Evolutionary conservation across 2,888 invertebrate species (phyloP).

Genomic region (Leucania comma): DNA sequence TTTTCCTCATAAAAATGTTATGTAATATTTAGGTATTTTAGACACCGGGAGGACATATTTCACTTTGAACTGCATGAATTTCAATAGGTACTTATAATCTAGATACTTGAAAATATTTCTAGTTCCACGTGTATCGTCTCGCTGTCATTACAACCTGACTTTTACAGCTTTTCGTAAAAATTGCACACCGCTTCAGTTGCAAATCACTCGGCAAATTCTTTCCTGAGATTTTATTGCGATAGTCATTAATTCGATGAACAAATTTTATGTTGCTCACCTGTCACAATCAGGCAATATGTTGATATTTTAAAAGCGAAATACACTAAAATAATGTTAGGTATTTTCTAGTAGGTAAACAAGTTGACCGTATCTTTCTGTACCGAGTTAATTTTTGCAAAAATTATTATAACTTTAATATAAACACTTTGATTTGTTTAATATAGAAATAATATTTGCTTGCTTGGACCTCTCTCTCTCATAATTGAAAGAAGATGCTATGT

Average conservation of each 20-base stretch:
- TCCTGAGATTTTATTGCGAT: slow-evolving; percentile 41
- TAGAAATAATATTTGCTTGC: too few relatives aligned
- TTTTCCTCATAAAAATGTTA: too few relatives aligned
- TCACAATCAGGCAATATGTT: slow-evolving; percentile 5
- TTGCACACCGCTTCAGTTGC: slow-evolving; percentile 39
- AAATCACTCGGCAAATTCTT: slow-evolving; percentile 53
- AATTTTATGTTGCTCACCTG: slow-evolving; percentile 39
- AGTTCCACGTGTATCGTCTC: slow-evolving; percentile 23
- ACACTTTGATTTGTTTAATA: too few relatives aligned
- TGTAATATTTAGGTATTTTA: too few relatives aligned
- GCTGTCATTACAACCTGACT: slow-evolving; percentile 41
- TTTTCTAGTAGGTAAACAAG: not conserved
- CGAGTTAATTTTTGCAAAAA: too few relatives aligned
- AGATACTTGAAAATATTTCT: slow-evolving; percentile 15
- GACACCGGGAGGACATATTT: not conserved
- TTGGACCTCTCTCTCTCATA: too few relatives aligned
- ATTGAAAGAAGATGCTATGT: too few relatives aligned
- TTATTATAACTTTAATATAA: too few relatives aligned
- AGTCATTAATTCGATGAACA: slow-evolving; percentile 45
- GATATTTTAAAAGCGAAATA: slow-evolving; percentile 13
- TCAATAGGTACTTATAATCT: not conserved
- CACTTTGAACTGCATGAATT: not conserved
- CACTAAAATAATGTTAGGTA: not conserved
- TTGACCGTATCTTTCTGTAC: not conserved
- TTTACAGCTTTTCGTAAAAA: slow-evolving; percentile 52